A percentile compares a stretch with the other conserved stretches of the same genome.
These are phyloP conservation scores for Lottia scabra DNA, from an alignment of 2,888 invertebrate genomes.

Conservation along the genomic window DNA sequence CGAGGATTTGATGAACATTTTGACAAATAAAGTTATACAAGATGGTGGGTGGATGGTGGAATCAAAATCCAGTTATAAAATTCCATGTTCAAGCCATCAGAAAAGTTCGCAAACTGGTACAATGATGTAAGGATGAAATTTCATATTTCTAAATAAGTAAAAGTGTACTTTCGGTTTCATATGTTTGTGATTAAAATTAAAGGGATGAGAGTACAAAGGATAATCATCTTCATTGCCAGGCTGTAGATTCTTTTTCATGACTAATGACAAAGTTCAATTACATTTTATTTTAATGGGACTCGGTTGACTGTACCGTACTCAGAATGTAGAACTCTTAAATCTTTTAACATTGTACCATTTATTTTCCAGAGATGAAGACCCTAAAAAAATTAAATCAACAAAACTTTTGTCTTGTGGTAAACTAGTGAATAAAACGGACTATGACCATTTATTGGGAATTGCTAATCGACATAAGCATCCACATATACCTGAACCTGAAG, in stretches of 20 bases:
- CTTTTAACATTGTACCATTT: constrained; percentile 4
- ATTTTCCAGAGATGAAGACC: constrained; percentile 12
- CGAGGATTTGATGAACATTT: constrained; percentile 54
- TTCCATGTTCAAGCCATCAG: background rate
- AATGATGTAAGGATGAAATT: no score
- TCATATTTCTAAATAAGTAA: no score
- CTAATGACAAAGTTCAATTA: no score
- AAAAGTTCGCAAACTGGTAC: no score
- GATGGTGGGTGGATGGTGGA: constrained; percentile 46
- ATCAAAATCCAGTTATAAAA: background rate
- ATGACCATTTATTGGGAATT: constrained; percentile 88
- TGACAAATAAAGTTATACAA: constrained; percentile 55
- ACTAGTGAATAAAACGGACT: constrained; percentile 85
- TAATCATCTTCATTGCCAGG: no score
- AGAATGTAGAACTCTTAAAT: no score
- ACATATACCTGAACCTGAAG: constrained; percentile 83
- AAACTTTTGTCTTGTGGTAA: constrained; percentile 77
- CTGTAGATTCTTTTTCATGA: no score
- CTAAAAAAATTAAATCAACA: constrained; percentile 23
- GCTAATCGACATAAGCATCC: constrained; percentile 86
- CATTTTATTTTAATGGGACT: no score
- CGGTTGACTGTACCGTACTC: no score
- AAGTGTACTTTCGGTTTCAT: no score
- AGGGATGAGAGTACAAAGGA: no score
- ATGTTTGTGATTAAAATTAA: no score